A percentile compares a stretch with the other conserved stretches of the same genome.
Conservation (phyloP, 2,113 vertebrate genomes). For the Ophthalmolycus amberensis region DNA sequence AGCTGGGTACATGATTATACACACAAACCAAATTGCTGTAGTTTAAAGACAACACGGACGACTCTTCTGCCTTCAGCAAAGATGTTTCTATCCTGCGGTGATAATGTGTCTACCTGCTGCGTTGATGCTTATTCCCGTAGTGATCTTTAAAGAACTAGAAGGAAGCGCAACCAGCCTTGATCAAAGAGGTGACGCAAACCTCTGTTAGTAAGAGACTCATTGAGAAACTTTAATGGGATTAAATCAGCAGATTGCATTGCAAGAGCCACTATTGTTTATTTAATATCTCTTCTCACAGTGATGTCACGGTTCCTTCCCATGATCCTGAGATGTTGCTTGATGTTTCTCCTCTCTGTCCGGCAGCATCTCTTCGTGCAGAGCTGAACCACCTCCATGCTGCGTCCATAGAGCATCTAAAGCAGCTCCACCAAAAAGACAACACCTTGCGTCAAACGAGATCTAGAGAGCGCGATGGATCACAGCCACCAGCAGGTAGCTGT, state of each 20-base stretch:
- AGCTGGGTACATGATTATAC: slow-evolving; percentile 86
- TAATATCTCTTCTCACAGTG: neutral
- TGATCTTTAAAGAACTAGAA: neutral
- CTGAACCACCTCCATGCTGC: slow-evolving; percentile 95
- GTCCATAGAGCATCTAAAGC: slow-evolving; percentile 90
- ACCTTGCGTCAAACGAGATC: slow-evolving; percentile 86
- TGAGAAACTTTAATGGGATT: neutral
- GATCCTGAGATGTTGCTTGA: neutral
- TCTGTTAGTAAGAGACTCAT: neutral
- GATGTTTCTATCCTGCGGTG: neutral
- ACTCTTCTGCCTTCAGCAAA: neutral
- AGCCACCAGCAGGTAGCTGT: slow-evolving; percentile 86
- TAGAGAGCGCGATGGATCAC: slow-evolving; percentile 90
- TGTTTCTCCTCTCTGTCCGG: neutral
- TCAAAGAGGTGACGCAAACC: neutral
- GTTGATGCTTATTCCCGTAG: neutral
- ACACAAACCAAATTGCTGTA: neutral
- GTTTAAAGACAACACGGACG: neutral
- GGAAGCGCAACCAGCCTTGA: neutral
- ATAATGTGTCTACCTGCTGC: neutral
- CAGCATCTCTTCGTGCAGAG: slow-evolving; percentile 95
- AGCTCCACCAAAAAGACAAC: slow-evolving; percentile 92
- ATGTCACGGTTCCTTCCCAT: neutral
- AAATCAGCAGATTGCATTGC: neutral
- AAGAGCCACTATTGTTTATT: neutral